phyloP scores from a whole-genome alignment of 2,113 vertebrate species.

The Ondatra zibethicus region DNA sequence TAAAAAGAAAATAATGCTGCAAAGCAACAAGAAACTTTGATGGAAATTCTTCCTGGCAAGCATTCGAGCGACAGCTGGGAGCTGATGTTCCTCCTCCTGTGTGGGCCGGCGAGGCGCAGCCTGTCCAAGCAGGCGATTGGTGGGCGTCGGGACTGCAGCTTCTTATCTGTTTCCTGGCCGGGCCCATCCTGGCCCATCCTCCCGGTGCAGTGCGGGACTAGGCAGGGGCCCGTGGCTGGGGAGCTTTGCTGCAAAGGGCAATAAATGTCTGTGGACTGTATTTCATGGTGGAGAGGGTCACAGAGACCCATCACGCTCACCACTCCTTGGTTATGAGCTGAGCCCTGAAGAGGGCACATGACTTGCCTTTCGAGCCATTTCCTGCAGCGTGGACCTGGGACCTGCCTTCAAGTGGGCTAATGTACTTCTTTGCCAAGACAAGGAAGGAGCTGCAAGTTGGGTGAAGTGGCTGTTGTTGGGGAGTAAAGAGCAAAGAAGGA shows the following conservation, averaged over 20 bases:
- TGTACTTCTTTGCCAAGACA: not conserved
- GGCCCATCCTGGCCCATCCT: conserved; percentile 6
- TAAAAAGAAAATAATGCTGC: conserved; percentile 45
- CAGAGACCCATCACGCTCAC: not conserved
- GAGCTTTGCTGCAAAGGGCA: not conserved
- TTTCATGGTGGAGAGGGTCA: not conserved
- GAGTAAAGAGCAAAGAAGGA: conserved; percentile 10
- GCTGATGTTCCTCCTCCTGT: not conserved
- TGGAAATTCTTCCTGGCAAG: conserved; percentile 55
- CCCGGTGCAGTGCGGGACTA: not conserved
- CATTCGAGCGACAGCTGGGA: conserved; percentile 34
- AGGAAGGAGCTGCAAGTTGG: not conserved
- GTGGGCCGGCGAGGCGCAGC: conserved; percentile 1
- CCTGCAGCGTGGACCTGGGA: not conserved
- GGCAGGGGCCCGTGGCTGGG: not conserved
- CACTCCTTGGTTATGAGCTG: not conserved
- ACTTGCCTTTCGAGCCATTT: not conserved
- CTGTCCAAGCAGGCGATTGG: not conserved
- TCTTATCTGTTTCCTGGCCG: conserved; percentile 19
- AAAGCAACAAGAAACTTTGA: conserved; percentile 42
- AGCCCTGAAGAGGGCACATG: not conserved
- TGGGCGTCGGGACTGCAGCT: not conserved
- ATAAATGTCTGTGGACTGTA: not conserved
- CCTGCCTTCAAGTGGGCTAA: not conserved
- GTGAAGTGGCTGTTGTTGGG: not conserved